Conservation (phyloP, 2,113 vertebrate species). For the Chaetorhynchus papuensis region DNA sequence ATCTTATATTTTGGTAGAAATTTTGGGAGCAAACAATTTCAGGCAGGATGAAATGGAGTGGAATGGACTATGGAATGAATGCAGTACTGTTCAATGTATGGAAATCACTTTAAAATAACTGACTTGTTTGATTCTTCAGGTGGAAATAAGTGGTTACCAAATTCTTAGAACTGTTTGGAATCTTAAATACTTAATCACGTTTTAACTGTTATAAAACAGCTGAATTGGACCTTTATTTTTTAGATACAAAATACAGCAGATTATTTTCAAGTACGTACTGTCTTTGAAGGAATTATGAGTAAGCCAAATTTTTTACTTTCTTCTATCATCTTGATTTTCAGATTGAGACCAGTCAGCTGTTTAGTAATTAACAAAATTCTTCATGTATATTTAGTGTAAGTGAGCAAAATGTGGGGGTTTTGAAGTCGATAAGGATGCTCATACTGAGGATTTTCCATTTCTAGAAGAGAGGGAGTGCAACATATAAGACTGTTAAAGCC, state of each 20-base stretch:
- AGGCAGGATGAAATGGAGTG: neutral
- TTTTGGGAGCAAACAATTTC: neutral
- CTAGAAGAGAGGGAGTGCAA: neutral
- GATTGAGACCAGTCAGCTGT: neutral
- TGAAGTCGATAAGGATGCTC: neutral
- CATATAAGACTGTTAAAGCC: neutral
- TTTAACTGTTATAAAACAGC: neutral
- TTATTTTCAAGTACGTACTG: neutral
- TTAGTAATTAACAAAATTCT: neutral
- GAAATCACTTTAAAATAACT: neutral
- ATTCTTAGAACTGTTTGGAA: neutral
- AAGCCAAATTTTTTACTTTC: neutral
- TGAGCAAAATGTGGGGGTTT: neutral
- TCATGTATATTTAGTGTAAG: neutral
- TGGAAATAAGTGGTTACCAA: neutral
- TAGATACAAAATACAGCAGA: neutral
- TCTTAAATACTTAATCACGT: neutral
- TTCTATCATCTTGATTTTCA: neutral
- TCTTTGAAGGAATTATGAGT: neutral
- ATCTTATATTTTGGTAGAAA: neutral
- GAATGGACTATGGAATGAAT: neutral
- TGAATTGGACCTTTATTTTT: neutral
- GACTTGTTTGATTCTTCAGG: neutral
- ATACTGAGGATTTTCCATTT: neutral
- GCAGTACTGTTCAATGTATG: neutral